Conservation (phyloP, 2,797 vertebrate species). For the Pangasius djambal region DNA sequence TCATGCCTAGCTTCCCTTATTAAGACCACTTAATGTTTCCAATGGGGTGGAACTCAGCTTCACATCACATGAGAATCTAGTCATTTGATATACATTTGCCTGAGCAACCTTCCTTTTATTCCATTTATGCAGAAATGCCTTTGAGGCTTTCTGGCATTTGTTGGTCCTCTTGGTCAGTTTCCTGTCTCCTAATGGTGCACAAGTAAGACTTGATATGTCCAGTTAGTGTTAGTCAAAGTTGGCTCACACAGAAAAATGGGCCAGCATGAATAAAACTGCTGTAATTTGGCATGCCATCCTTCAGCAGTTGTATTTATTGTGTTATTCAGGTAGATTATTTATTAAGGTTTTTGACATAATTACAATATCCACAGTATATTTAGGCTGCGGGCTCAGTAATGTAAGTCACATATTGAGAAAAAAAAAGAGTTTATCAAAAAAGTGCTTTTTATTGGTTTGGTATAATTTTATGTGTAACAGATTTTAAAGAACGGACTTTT, state of each 20-base stretch:
- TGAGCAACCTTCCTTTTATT: background rate
- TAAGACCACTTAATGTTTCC: slow-evolving; percentile 32
- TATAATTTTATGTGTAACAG: slow-evolving; percentile 12
- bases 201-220: slow-evolving; percentile 17
- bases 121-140: slow-evolving; percentile 11
- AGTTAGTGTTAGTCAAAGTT: background rate
- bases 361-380: slow-evolving; percentile 22
- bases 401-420: background rate
- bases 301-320: slow-evolving; percentile 13
- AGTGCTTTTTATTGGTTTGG: background rate
- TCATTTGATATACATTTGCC: slow-evolving; percentile 36
- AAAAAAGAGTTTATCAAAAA: slow-evolving; percentile 8
- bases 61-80: slow-evolving; percentile 13
- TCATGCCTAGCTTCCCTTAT: slow-evolving; percentile 53
- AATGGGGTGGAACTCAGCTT: slow-evolving; percentile 36
- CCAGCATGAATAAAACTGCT: slow-evolving; percentile 18
- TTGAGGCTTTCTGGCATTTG: slow-evolving; percentile 9
- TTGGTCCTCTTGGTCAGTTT: background rate
- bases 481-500: background rate
- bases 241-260: background rate
- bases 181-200: background rate
- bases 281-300: background rate
- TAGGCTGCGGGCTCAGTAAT: background rate
- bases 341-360: slow-evolving; percentile 13
- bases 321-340: slow-evolving; percentile 16